Conservation (phyloP, 1,140 invertebrate species). For the Dendrolimus kikuchii region DNA sequence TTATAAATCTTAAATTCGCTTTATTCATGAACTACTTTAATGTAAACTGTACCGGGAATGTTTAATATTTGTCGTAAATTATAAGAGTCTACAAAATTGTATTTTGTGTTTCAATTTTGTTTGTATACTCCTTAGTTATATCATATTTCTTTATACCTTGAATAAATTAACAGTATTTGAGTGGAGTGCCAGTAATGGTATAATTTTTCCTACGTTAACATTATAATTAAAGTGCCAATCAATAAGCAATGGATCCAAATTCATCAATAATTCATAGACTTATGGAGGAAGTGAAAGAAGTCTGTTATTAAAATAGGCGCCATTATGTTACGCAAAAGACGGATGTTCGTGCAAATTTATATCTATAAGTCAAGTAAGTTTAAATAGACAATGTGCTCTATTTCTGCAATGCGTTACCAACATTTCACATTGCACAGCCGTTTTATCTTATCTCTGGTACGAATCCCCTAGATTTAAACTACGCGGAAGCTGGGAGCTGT, state of each 20-base stretch:
- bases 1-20: constrained; percentile 3
- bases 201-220: too few relatives aligned
- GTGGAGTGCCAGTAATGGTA: too few relatives aligned
- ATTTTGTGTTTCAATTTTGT: too few relatives aligned
- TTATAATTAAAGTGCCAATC: too few relatives aligned
- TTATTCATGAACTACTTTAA: not conserved
- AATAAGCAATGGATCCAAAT: too few relatives aligned
- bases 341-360: constrained; percentile 13
- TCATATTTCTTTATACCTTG: too few relatives aligned
- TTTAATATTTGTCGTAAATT: too few relatives aligned
- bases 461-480: constrained; percentile 11
- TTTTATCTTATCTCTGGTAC: constrained; percentile 12
- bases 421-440: constrained; percentile 13
- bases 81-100: too few relatives aligned
- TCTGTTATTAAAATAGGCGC: not conserved
- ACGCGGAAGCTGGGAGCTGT: constrained; percentile 24
- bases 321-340: constrained; percentile 1
- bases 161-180: too few relatives aligned
- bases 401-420: constrained; percentile 13
- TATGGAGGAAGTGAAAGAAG: not conserved
- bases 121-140: too few relatives aligned
- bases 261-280: too few relatives aligned
- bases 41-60: constrained; percentile 2
- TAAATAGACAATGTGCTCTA: constrained; percentile 13
- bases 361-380: constrained; percentile 13